A percentile compares a stretch with the other conserved stretches of the same genome.
Evolutionary conservation across 1,140 invertebrate genomes (phyloP).

Genomic region (Cecropterus lyciades): DNA sequence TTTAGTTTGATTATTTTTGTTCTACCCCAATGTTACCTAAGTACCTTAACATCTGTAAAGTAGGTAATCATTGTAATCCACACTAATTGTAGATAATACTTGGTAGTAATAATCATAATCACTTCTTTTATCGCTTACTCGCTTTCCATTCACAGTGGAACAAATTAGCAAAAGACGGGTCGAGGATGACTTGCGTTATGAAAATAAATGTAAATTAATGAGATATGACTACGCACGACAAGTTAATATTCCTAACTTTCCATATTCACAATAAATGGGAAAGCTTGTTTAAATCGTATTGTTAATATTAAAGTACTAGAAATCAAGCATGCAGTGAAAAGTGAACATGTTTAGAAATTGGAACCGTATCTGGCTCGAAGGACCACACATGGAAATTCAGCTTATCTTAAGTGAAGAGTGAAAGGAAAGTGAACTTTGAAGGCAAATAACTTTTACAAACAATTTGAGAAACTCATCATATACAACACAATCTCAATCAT

Average conservation of each 20-base stretch:
- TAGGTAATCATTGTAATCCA: no score
- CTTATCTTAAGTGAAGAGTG: no score
- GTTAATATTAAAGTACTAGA: slow-evolving; percentile 8
- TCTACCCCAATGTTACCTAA: no score
- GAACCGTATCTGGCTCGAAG: neutral
- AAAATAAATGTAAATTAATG: slow-evolving; percentile 27
- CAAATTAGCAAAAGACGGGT: neutral
- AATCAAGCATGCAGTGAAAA: slow-evolving; percentile 20
- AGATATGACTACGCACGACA: slow-evolving; percentile 12
- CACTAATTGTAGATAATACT: no score
- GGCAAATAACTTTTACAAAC: neutral
- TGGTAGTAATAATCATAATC: no score
- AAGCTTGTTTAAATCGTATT: slow-evolving; percentile 15
- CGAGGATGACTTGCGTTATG: slow-evolving; percentile 16
- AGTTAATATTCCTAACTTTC: slow-evolving; percentile 21
- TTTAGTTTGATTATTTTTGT: no score
- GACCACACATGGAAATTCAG: slow-evolving; percentile 17
- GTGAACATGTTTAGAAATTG: slow-evolving; percentile 11
- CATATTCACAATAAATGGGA: slow-evolving; percentile 10
- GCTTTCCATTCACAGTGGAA: neutral
- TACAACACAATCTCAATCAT: no score
- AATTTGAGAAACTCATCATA: no score
- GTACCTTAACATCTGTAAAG: no score
- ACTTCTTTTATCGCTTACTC: neutral
- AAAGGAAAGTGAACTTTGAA: slow-evolving; percentile 13